Evolutionary conservation across 1,140 invertebrate species (phyloP).

Genomic region (Aphis craccivora): DNA sequence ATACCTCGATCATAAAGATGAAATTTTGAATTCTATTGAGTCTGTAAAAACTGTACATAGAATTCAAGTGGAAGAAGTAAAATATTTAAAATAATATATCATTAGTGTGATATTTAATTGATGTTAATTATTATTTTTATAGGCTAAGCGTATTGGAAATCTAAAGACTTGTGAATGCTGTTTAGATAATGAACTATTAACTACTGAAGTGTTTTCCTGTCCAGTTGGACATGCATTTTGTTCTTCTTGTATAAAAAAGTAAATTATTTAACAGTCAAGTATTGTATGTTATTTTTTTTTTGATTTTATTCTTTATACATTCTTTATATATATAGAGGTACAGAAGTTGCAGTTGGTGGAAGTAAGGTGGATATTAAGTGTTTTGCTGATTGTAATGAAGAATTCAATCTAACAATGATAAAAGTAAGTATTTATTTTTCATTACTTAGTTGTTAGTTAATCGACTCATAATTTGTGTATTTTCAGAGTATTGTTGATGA

Average conservation of each 20-base stretch:
- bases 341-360: slow-evolving; percentile 32
- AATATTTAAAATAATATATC: neutral
- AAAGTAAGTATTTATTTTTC: slow-evolving; percentile 19
- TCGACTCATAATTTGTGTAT: neutral
- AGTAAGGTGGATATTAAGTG: slow-evolving; percentile 29
- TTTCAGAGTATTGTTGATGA: slow-evolving; percentile 19
- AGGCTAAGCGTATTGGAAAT: slow-evolving; percentile 25
- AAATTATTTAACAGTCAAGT: neutral
- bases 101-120: neutral
- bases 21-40: slow-evolving; percentile 13
- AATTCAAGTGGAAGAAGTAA: slow-evolving; percentile 24
- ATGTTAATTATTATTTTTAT: neutral
- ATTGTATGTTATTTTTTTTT: neutral
- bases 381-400: slow-evolving; percentile 12
- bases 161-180: neutral
- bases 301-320: neutral
- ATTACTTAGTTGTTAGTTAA: neutral
- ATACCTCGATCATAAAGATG: slow-evolving; percentile 32
- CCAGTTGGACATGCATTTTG: slow-evolving; percentile 11
- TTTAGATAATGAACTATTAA: slow-evolving; percentile 35
- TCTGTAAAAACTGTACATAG: neutral
- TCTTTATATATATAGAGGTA: neutral
- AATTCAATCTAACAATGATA: slow-evolving; percentile 22
- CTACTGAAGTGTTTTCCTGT: neutral
- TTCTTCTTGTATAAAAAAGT: slow-evolving; percentile 34